These are phyloP conservation scores for Lasiurus cinereus DNA, from an alignment of 2,113 vertebrate genomes.

Conservation along the genomic window DNA sequence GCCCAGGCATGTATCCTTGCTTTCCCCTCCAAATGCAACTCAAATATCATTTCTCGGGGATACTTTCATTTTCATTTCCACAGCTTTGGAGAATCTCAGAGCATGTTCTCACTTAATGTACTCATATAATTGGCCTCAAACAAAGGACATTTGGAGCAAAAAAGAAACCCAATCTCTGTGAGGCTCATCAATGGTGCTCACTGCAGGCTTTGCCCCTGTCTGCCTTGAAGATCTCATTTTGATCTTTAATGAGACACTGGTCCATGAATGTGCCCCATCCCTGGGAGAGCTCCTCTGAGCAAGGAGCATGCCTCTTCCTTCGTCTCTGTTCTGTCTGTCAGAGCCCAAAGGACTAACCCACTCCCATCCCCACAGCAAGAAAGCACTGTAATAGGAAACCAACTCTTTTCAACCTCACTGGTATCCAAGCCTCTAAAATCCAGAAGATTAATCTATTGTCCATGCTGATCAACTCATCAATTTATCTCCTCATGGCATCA, in stretches of 20 bases:
- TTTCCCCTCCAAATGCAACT: neutral
- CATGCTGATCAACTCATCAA: neutral
- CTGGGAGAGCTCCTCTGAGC: neutral
- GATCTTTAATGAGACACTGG: neutral
- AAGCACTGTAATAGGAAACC: neutral
- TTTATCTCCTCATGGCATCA: neutral
- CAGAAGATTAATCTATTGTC: neutral
- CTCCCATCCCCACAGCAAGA: neutral
- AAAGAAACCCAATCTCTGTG: neutral
- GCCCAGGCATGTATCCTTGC: fast-evolving
- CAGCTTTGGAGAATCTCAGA: neutral
- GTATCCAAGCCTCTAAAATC: neutral
- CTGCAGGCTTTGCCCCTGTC: neutral
- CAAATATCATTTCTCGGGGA: neutral
- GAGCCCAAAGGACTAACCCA: neutral
- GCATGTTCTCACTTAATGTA: neutral
- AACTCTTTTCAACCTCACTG: neutral
- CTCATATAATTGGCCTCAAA: neutral
- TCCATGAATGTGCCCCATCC: neutral
- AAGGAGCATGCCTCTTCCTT: neutral
- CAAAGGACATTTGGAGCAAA: neutral
- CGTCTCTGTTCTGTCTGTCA: neutral
- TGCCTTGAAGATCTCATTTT: neutral
- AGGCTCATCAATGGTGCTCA: neutral
- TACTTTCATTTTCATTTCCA: neutral